Base-by-base conservation (phyloP, 2,113 vertebrate genomes). In the Hylia prasina region DNA sequence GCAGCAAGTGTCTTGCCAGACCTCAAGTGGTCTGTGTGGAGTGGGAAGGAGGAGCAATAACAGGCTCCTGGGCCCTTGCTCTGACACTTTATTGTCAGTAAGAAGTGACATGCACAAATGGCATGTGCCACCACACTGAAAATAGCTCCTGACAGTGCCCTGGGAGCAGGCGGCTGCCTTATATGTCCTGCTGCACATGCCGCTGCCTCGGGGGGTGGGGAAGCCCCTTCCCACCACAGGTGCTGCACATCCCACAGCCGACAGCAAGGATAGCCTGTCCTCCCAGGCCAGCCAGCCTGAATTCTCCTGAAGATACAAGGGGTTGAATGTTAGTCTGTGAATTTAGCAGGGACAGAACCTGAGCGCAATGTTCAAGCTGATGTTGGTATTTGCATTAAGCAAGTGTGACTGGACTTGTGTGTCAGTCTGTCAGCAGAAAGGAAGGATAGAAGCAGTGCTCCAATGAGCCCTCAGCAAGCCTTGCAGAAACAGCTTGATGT, bases 21-120 rank as follows among this genome's bases (percentile, higher is more conserved):
- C 39, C 35, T 65, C 1, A 7, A 15, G 64, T 3, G 6, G 25
- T 61, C 28, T 8, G 35, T 4, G 13, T 6, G 25, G 31, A 18
- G 31, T 53, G 40, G 71, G 53, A 28, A 73, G 65, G 48, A 82
- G 51, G 27, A 56, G 78, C 4, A 5, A 1, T 8, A 11, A 39
- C 53, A 20, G 78, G 70, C 47, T 54, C 77, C 28, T 4, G 4
- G 73, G 54, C 66, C 71, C 61, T 64, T 72, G 5, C 65, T 75
- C 90, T 86, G 82, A 90, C 93, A 96, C 96, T 64, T 96, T 70
- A 94, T 89, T 97, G 97, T 97, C 93, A 93, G 89, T 82, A 91
- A 96, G 98, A 98, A 98, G 96, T 99, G 98, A 99, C 98, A 98
- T 97, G 98, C 98, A 97, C 97, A 98, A 96, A 96, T 97, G 97